Base-by-base conservation (phyloP, 2,888 invertebrate species). In the Graphium colonna region DNA sequence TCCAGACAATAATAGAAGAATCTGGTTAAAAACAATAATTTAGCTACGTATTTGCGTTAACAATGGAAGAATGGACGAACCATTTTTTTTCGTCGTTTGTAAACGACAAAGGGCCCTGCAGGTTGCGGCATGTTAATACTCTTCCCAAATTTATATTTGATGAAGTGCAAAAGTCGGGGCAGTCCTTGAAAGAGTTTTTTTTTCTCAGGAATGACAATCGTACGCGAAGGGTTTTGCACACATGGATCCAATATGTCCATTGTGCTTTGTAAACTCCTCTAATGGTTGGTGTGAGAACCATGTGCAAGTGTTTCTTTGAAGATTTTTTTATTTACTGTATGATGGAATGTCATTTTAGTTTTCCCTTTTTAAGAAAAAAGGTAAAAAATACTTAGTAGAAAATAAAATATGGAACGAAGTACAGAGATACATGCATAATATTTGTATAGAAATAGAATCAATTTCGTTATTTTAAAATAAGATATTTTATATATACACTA, bases 151-250 rank as follows among this genome's bases (percentile, higher is more conserved):
- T 72, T 79, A 79, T 79, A 73, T 88, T 88, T 89, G 88, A 88
- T 89, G 88, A 88, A 89, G 85, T 89, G 86, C 82, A 86, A 86
- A 79, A 87, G 86, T 84, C 82, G 77, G 40, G 33, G 16, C 71
- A 69, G 69, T 71, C 73, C 69, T 75, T 82, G 82, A 79, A 75
- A 77, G 74, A 73, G 31, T 73, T 79, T 80, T 75, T 70, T 70
- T 73, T 75, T 49, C 16, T 48, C 64, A 65, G 75, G 77, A 80
- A 82, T 74, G 69, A 75, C 76, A 77, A 81, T 77, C 72, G 66
- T 56, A 68, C 75, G 76, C 78, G 77, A 77, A 79, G 75, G 79
- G 78, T 77, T 79, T 73, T 70, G 77, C 82, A 82, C 88, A 87
- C 79, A 85, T 87, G 88, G 78, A 73, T 67, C 69, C 86, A 84